Evolutionary conservation across 2,888 invertebrate genomes (phyloP), one percentile per base, ranked within the genome.

Genomic region (Seladonia tumulorum): DNA sequence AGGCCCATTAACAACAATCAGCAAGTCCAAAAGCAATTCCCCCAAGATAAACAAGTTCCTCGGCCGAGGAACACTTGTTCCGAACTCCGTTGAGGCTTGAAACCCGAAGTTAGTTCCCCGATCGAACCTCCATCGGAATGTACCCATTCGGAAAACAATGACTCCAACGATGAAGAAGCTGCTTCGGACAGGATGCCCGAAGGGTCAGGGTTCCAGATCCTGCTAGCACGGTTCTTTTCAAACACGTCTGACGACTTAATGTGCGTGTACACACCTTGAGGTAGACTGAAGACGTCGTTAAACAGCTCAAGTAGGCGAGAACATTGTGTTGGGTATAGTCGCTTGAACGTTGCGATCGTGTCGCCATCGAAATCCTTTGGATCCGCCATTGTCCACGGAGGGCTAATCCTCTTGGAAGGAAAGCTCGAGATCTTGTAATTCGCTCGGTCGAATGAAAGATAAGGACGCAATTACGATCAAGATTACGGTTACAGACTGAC

Each of bases 361-460:
- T 85, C n/a, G 70, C 53, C 45, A 66, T 60, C 63, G 49, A 77
- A 80, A 85, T 85, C 85, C 80, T 2, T 35, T 4, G 76, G 83
- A 80, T 84, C 71, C 75, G 7, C 18, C 35, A 14, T 77, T 35
- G 53, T 47, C 25, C 79, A 80, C 76, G 79, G 14, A 3, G 39
- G 14, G 35, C 42, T 70, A 25, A 80, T 84, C 76, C 79, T 16
- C 7, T 14, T n/a, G 3, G 45, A 2, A 7, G 18, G 39, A 7
- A 35, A 60, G 47, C 42, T 74, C 42, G 10, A 29, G 71, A 22
- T n/a, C n/a, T 66, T n/a, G 49, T 29, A 80, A 76, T 76, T 42
- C 29, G 14, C 12, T n/a, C 10, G 3, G 5, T 45, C 5, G n/a
- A 14, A 57, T 22, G 57, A 29, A 57, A 16, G 25, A 25, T 25